phyloP scores from a whole-genome alignment of 64 coral and sea anemone species.

The Pocillopora damicornis region DNA sequence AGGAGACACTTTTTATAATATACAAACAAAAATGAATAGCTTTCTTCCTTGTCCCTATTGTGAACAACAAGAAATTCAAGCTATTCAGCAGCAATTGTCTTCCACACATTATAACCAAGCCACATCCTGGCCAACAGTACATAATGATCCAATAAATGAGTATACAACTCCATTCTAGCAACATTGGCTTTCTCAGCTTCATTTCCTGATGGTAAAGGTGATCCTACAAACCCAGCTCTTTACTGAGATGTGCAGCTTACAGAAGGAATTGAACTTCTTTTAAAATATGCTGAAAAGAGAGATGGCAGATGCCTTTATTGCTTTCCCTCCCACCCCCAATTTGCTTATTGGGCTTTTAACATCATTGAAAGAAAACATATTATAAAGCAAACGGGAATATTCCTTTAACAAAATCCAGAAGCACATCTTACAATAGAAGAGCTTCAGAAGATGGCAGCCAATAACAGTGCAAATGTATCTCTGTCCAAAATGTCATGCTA shows the following conservation, averaged over 20 bases:
- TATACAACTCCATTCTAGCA: conserved; percentile 42
- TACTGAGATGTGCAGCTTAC: conserved; percentile 45
- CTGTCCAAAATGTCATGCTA: not conserved
- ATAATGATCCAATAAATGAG: conserved; percentile 53
- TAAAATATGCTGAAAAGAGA: conserved; percentile 46
- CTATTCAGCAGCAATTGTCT: conserved; percentile 37
- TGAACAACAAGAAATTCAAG: conserved; percentile 37
- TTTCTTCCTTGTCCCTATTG: conserved; percentile 55
- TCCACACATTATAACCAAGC: not conserved
- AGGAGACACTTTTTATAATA: conserved; percentile 23
- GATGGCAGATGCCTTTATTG: conserved; percentile 5
- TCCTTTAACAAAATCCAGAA: conserved; percentile 42
- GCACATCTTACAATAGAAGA: not conserved
- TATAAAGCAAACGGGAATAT: conserved; percentile 30
- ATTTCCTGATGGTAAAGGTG: conserved; percentile 52
- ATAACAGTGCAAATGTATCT: conserved; percentile 2
- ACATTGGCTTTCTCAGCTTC: conserved; percentile 40
- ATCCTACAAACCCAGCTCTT: conserved; percentile 42
- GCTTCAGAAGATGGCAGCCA: conserved; percentile 6
- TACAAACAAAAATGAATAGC: conserved; percentile 15
- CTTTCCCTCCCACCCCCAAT: conserved; percentile 31
- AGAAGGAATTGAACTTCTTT: conserved; percentile 63
- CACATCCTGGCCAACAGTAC: conserved; percentile 41
- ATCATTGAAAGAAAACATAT: conserved; percentile 28
- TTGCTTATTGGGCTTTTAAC: conserved; percentile 36